Conservation (phyloP, 1,140 invertebrate species). For the Neodiprion fabricii region DNA sequence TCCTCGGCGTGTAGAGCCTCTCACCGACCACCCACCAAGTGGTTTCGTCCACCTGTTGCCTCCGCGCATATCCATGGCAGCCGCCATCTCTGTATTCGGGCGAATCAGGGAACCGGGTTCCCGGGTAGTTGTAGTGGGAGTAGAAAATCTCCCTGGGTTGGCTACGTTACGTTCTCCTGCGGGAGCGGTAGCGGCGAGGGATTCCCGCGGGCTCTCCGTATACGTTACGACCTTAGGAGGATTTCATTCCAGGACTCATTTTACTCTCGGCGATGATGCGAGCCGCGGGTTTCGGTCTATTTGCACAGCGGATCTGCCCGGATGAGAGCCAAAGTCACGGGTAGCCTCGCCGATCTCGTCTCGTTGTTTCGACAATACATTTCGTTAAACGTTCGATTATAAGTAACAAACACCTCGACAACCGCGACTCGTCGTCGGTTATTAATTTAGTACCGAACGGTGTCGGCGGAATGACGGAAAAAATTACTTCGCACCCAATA, state of each 20-base stretch:
- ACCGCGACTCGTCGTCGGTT: too few relatives aligned
- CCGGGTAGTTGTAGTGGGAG: not conserved
- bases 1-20: not conserved
- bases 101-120: not conserved
- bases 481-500: too few relatives aligned
- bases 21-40: too few relatives aligned
- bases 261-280: not conserved
- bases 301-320: too few relatives aligned
- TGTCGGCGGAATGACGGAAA: too few relatives aligned
- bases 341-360: too few relatives aligned
- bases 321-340: too few relatives aligned
- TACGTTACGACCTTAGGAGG: not conserved
- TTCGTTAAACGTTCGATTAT: too few relatives aligned
- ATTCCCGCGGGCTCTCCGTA: slow-evolving; percentile 3
- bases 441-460: too few relatives aligned
- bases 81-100: not conserved
- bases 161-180: not conserved
- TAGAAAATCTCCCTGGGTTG: slow-evolving; percentile 2
- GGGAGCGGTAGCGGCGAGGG: not conserved
- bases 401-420: too few relatives aligned
- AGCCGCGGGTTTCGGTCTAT: not conserved
- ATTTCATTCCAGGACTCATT: not conserved
- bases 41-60: not conserved
- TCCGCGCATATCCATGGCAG: not conserved
- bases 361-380: too few relatives aligned